Percentiles rank a stretch among this genome's conserved stretches.
These are phyloP conservation scores for Coptotermes formosanus DNA, from an alignment of 1,140 invertebrate genomes.

Conservation along the genomic window DNA sequence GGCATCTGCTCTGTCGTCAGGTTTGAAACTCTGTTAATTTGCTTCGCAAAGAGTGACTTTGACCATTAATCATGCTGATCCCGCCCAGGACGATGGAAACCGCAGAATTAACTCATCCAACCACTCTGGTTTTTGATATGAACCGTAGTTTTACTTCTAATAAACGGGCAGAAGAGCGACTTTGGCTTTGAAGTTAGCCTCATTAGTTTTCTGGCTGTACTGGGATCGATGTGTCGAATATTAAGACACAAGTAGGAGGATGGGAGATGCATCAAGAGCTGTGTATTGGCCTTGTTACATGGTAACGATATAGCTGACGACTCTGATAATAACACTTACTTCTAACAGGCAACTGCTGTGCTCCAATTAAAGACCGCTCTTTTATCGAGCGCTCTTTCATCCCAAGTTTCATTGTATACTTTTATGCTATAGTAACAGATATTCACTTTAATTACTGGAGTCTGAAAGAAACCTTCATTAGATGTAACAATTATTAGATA, in stretches of 20 bases:
- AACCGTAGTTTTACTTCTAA: not conserved
- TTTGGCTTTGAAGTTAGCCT: slow-evolving; percentile 9
- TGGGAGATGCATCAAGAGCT: not conserved
- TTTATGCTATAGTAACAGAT: too few species aligned
- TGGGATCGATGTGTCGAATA: not conserved
- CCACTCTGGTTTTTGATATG: not conserved
- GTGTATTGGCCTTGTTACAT: not conserved
- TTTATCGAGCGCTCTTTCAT: too few species aligned
- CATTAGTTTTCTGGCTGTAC: not conserved
- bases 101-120: not conserved
- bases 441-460: too few species aligned
- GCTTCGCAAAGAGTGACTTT: not conserved
- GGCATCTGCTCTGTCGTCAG: not conserved
- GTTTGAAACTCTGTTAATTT: slow-evolving; percentile 1
- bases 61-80: not conserved
- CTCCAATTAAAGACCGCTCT: too few species aligned
- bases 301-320: not conserved
- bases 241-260: not conserved
- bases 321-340: not conserved
- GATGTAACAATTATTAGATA: too few species aligned
- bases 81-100: not conserved
- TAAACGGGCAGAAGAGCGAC: not conserved
- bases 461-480: too few species aligned
- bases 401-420: too few species aligned
- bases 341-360: not conserved